Base-by-base conservation (phyloP, 2,797 vertebrate genomes). In the Neosilurus mollespiculum region DNA sequence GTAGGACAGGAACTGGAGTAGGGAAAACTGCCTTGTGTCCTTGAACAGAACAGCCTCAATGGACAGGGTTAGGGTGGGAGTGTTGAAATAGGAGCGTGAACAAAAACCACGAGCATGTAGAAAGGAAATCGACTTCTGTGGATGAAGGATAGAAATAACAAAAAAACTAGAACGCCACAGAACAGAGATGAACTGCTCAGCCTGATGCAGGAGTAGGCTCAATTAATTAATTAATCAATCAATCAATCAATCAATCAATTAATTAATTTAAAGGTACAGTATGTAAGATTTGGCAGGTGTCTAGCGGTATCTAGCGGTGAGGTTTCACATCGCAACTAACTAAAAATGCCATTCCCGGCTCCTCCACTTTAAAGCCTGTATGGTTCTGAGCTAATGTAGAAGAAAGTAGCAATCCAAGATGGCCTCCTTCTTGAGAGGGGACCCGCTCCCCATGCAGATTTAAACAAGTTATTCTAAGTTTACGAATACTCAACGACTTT, bases 41-140 rank as follows among this genome's bases (percentile, higher is more conserved):
- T 98, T 98, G 97, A 99, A 95, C 97, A 99, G 97, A 97, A 96
- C 90, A 93, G 94, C 90, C 90, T 87, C 91, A 91, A 94, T 91
- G 93, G 94, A 95, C 89, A 81, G 88, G 88, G 86, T 86, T 81
- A 81, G 81, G 92, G 89, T 93, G 92, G 76, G 84, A 26, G 58
- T 80, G 24, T 24, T 71, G 37, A 30, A 82, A 82, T 30, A 58
- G 81, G 37, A 64, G 70, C 37, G 18, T 80, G 64, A 79, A 85
- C 53, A 24, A 78, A 82, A 54, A 66, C 79, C 65, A 79, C 20
- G 11, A 86, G 56, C 56, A 58, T 26, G 73, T 51, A 80, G 22
- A 80, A 80, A 80, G 43, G 15, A 82, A 82, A 73, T 53, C 9
- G 11, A 49, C 15, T 53, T 73, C 37, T 64, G 15, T 53, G 49